phyloP scores from a whole-genome alignment of 2,797 vertebrate genomes.

The Thaleichthys pacificus region DNA sequence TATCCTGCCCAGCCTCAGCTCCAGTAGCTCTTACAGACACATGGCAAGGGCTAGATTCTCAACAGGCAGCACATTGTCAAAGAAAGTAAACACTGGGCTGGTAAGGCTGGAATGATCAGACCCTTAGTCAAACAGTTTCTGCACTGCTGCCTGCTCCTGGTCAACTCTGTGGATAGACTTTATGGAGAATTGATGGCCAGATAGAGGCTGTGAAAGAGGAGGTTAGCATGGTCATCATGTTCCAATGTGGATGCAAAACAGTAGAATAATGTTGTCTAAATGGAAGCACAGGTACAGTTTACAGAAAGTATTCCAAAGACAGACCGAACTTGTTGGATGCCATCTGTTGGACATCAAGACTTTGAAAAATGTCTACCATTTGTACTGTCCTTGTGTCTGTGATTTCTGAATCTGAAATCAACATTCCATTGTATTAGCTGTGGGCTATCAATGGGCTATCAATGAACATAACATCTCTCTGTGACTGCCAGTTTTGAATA shows the following conservation, averaged over 20 bases:
- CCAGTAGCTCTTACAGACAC: not conserved
- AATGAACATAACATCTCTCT: too few relatives aligned
- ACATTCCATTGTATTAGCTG: too few relatives aligned
- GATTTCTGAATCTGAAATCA: too few relatives aligned
- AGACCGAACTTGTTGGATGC: too few relatives aligned
- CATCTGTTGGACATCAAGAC: too few relatives aligned
- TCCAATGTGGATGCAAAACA: not conserved
- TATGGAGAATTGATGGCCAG: slow-evolving; percentile 29
- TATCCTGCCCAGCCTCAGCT: not conserved
- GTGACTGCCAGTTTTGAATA: too few relatives aligned
- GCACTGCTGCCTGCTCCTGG: slow-evolving; percentile 34
- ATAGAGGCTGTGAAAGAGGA: not conserved
- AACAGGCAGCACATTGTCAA: slow-evolving; percentile 53
- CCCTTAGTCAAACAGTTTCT: slow-evolving; percentile 41
- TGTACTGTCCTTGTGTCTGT: too few relatives aligned
- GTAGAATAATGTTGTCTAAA: not conserved
- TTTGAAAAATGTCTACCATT: too few relatives aligned
- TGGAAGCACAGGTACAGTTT: not conserved
- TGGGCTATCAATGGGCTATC: too few relatives aligned
- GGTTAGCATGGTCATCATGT: not conserved
- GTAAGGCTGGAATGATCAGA: slow-evolving; percentile 29
- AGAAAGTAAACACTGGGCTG: slow-evolving; percentile 25
- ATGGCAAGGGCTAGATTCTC: slow-evolving; percentile 27
- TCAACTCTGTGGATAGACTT: slow-evolving; percentile 40
- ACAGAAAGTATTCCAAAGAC: not conserved